Conservation (phyloP, 2,797 vertebrate genomes). For the Fistularia tabacaria region DNA sequence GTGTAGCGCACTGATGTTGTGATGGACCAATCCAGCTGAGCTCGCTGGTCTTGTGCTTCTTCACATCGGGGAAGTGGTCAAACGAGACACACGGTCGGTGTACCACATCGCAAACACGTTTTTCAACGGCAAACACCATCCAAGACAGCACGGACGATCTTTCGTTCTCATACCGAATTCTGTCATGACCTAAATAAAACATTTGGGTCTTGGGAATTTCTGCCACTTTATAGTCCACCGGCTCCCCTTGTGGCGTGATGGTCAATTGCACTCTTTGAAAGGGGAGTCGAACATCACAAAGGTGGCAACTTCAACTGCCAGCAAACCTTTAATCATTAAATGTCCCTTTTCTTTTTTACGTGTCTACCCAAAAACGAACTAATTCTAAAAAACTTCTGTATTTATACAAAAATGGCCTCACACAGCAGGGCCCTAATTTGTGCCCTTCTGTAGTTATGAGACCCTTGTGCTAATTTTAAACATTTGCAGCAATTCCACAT, state of each 20-base stretch:
- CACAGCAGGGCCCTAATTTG: no score
- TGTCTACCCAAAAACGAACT: no score
- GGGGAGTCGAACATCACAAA: no score
- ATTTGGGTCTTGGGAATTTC: conserved; percentile 17
- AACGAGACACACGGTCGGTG: neutral
- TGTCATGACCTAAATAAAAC: conserved; percentile 18
- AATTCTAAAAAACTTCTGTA: no score
- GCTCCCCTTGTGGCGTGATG: conserved; percentile 17
- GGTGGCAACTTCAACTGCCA: no score
- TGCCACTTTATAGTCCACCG: neutral
- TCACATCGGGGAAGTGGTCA: conserved; percentile 12
- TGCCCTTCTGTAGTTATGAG: no score
- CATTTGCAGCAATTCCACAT: no score
- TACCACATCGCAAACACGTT: neutral
- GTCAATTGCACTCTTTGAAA: conserved; percentile 2
- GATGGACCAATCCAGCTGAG: conserved; percentile 50
- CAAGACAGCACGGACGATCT: neutral
- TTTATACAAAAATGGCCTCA: no score
- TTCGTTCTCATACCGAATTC: neutral
- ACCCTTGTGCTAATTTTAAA: no score
- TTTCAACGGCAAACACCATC: neutral
- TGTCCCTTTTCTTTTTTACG: no score
- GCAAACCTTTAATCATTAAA: no score
- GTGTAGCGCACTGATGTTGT: conserved; percentile 8
- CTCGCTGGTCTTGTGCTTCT: conserved; percentile 25